These are phyloP conservation scores for Capreolus pygargus DNA, from an alignment of 2,113 vertebrate species.

Conservation along the genomic window DNA sequence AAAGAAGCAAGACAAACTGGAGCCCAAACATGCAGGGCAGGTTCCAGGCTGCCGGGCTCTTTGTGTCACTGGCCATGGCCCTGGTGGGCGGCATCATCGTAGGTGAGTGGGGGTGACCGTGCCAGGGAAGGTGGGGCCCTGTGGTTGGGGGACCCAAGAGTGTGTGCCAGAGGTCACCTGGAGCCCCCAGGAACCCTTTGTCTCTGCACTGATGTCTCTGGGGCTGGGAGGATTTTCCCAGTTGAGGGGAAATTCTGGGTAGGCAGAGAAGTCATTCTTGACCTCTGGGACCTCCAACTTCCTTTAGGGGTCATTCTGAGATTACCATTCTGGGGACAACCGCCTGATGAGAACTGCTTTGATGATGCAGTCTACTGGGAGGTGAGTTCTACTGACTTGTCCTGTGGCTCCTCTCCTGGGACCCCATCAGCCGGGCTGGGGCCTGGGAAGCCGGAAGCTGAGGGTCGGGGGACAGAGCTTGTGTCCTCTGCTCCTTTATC, in stretches of 20 bases:
- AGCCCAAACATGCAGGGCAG: constrained; percentile 83
- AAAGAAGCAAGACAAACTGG: constrained; percentile 52
- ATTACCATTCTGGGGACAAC: constrained; percentile 91
- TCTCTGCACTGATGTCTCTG: background rate
- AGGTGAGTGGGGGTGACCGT: constrained; percentile 82
- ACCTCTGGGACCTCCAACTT: background rate
- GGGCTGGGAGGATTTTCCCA: background rate
- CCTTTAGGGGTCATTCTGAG: constrained; percentile 90
- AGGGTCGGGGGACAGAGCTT: background rate
- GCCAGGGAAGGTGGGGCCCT: background rate
- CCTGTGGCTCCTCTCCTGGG: accelerated
- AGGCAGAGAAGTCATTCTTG: background rate
- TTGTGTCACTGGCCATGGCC: constrained; percentile 90
- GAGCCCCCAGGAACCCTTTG: no score
- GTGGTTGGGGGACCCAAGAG: background rate
- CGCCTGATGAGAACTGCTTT: constrained; percentile 92
- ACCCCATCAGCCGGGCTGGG: background rate
- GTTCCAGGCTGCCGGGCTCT: constrained; percentile 90
- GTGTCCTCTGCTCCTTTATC: background rate
- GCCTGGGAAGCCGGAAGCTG: accelerated
- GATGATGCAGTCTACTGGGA: constrained; percentile 95
- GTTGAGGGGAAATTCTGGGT: background rate
- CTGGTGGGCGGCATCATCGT: constrained; percentile 88
- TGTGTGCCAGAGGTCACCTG: background rate
- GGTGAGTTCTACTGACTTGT: constrained; percentile 79